Percentiles rank a stretch among this genome's conserved stretches.
phyloP scores from a whole-genome alignment of 2,113 vertebrate species.

The Neogobius melanostomus region DNA sequence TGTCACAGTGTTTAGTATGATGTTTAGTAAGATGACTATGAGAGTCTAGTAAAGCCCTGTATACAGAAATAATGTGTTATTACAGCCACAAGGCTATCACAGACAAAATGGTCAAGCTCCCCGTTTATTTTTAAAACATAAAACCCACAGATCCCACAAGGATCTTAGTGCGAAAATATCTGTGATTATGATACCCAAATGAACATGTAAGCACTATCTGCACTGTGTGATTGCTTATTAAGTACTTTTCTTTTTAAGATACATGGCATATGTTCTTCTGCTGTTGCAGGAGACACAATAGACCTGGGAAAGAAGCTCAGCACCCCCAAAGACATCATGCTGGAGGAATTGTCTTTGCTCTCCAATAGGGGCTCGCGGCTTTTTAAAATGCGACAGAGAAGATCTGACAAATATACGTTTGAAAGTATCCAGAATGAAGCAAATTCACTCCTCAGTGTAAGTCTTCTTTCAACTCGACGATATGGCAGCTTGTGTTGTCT shows the following conservation, averaged over 20 bases:
- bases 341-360: slow-evolving; percentile 91
- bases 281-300: slow-evolving; percentile 78
- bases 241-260: no score
- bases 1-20: no score
- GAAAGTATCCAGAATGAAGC: slow-evolving; percentile 93
- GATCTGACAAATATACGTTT: slow-evolving; percentile 97
- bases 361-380: slow-evolving; percentile 93
- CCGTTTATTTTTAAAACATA: not conserved
- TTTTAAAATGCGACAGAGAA: slow-evolving; percentile 94
- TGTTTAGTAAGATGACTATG: no score
- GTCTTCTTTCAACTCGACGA: slow-evolving; percentile 46
- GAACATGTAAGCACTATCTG: not conserved
- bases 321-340: slow-evolving; percentile 94
- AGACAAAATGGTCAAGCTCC: not conserved
- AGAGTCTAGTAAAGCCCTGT: no score
- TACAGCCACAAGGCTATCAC: no score
- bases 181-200: not conserved
- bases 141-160: not conserved
- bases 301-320: slow-evolving; percentile 95
- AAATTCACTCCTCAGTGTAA: slow-evolving; percentile 84
- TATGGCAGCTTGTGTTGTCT: slow-evolving; percentile 7
- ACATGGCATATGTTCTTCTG: not conserved
- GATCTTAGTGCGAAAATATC: not conserved
- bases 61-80: no score
- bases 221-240: not conserved